These are phyloP conservation scores for Polyergus mexicanus DNA, from an alignment of 1,140 invertebrate genomes.

Conservation along the genomic window DNA sequence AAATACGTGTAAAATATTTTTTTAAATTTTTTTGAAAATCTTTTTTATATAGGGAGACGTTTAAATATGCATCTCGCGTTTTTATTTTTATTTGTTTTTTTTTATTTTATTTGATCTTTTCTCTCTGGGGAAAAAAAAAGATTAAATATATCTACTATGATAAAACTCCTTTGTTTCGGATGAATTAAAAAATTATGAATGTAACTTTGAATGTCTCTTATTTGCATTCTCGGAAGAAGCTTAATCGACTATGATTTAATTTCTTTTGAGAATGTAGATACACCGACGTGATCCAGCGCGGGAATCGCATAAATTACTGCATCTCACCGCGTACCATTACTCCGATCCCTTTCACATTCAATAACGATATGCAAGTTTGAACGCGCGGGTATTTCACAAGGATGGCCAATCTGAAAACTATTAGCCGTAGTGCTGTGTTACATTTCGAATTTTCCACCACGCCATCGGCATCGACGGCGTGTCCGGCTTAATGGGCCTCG, in stretches of 20 bases:
- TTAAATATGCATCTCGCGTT: too few species aligned
- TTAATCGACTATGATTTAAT: neutral
- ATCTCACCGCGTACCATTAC: slow-evolving; percentile 77
- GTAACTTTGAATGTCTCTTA: neutral
- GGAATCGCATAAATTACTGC: slow-evolving; percentile 76
- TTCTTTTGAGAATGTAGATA: neutral
- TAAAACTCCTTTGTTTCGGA: neutral
- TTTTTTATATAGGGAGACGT: too few species aligned
- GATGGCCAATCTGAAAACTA: slow-evolving; percentile 50
- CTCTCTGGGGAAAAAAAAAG: neutral
- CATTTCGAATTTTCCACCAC: slow-evolving; percentile 27
- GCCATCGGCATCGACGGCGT: neutral
- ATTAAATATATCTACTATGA: neutral
- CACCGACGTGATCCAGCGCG: slow-evolving; percentile 44
- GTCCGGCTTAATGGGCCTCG: slow-evolving; percentile 21
- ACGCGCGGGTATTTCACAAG: slow-evolving; percentile 41
- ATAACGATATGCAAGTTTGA: slow-evolving; percentile 56
- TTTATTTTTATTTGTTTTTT: too few species aligned
- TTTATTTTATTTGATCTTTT: too few species aligned
- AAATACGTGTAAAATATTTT: neutral
- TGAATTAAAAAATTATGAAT: neutral
- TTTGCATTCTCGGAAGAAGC: neutral
- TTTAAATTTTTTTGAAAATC: too few species aligned
- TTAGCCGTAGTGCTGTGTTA: neutral
- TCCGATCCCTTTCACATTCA: slow-evolving; percentile 71